Base-by-base conservation (phyloP, 1,140 invertebrate species). In the Neodiprion pinetum region DNA sequence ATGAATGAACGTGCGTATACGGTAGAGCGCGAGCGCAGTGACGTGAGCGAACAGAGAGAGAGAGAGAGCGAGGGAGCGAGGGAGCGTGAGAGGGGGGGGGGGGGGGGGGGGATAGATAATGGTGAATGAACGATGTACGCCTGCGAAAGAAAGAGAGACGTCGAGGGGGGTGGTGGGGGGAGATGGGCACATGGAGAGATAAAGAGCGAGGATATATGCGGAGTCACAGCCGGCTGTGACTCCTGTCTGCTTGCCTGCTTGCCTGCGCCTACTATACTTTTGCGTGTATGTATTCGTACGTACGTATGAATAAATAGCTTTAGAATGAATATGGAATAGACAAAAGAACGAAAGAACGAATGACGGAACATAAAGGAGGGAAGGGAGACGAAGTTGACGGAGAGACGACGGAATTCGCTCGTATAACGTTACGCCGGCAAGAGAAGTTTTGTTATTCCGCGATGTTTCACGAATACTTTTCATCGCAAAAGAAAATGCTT, bases 341-440 rank as follows among this genome's bases (percentile, higher is more conserved):
- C 74, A 73, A 78, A 80, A 40, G 74, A 75, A 83, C 75, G 84
- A 80, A 88, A 86, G 86, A 88, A 88, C 88, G 86, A 86, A 87
- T 81, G 81, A 80, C 85, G 85, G 78, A 78, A 80, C 80, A 88
- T 82, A 80, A 87, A 80, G 86, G 87, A 83, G 83, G 86, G 83
- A 85, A 88, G 86, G 79, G 80, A 84, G 83, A 87, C 88, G 87
- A 87, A 87, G 88, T 21, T 21, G 17, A 21, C 17, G 87, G 87
- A 88, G 85, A 83, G 82, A 68, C 75, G 71, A 77, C 53, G 69
- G 72, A 78, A 80, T 77, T 40, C 28, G 28, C 5, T 40, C 28
- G 28, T 40, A 40, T 40, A 40, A 40, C 28, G 28, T 40, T 3
- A 40, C 28, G 28, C 28, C 5, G 17, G 17, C 28, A 40, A 2